These are phyloP conservation scores for Apodemia hepburni DNA, from an alignment of 2,888 invertebrate genomes.

Conservation along the genomic window DNA sequence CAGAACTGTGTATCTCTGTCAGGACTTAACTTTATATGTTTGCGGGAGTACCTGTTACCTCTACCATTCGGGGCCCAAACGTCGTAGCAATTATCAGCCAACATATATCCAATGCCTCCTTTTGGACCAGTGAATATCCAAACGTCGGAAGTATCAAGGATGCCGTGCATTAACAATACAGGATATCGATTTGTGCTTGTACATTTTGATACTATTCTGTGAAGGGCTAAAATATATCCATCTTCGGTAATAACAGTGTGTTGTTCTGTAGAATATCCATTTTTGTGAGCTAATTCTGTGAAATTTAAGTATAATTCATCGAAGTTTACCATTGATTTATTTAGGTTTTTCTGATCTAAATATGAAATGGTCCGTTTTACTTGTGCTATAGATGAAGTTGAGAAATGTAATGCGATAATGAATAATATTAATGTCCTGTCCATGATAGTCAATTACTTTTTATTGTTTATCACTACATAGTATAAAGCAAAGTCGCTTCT, in stretches of 20 bases:
- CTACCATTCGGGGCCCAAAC: slow-evolving; percentile 61
- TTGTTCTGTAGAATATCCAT: slow-evolving; percentile 30
- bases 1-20: slow-evolving; percentile 58
- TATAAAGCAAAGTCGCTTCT: too few species aligned
- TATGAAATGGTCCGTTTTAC: too few species aligned
- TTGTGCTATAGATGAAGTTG: too few species aligned
- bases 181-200: slow-evolving; percentile 37
- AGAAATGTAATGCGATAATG: too few species aligned
- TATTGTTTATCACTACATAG: too few species aligned
- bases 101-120: slow-evolving; percentile 78
- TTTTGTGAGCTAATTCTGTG: slow-evolving; percentile 31
- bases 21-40: slow-evolving; percentile 63
- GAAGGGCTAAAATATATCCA: slow-evolving; percentile 37
- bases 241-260: slow-evolving; percentile 37
- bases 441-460: too few species aligned
- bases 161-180: slow-evolving; percentile 53
- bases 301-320: slow-evolving; percentile 25
- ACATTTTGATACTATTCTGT: slow-evolving; percentile 35
- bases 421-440: too few species aligned
- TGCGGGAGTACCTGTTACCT: slow-evolving; percentile 80
- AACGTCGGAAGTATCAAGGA: slow-evolving; percentile 49
- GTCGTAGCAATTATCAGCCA: slow-evolving; percentile 75
- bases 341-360: too few species aligned
- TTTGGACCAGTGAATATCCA: slow-evolving; percentile 51
- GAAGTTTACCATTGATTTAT: too few species aligned